phyloP scores from a whole-genome alignment of 2,888 invertebrate genomes.

The Ferdinandea cuprea region DNA sequence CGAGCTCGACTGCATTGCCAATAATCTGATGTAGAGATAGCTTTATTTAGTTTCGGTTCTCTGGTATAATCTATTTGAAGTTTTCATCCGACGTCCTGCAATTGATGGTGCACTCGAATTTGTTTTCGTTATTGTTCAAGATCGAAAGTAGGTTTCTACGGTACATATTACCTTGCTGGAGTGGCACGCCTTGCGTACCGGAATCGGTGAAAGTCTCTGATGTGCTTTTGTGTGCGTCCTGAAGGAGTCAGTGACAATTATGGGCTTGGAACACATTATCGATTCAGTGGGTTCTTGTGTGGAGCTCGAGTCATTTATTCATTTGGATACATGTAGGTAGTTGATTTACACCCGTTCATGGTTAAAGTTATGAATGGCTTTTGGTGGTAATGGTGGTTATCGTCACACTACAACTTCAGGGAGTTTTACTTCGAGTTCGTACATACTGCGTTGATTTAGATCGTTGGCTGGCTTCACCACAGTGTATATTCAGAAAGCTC shows the following conservation, averaged over 20 bases:
- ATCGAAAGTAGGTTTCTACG: background rate
- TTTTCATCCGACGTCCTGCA: conserved; percentile 47
- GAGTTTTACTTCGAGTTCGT: background rate
- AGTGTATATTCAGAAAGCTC: background rate
- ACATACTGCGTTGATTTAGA: conserved; percentile 32
- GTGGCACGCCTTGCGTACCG: conserved; percentile 26
- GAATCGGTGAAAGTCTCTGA: conserved; percentile 1
- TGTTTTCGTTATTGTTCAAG: conserved; percentile 36
- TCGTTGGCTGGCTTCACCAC: background rate
- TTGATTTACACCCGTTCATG: conserved; percentile 38
- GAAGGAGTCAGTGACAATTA: conserved; percentile 31
- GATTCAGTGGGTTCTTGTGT: conserved; percentile 33
- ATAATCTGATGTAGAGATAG: conserved; percentile 57
- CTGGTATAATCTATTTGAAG: conserved; percentile 69
- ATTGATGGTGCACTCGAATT: conserved; percentile 55
- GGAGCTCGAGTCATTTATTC: conserved; percentile 39
- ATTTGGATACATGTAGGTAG: conserved; percentile 35
- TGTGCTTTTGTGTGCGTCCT: conserved; percentile 2
- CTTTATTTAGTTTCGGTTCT: conserved; percentile 61
- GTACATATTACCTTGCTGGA: conserved; percentile 2
- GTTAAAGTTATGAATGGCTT: conserved; percentile 25
- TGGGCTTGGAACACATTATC: conserved; percentile 49
- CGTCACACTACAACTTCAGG: background rate
- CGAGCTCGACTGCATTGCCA: conserved; percentile 38
- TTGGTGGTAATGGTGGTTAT: conserved; percentile 2